Base-by-base conservation (phyloP, 2,888 invertebrate genomes). In the Tuberolachnus salignus region DNA sequence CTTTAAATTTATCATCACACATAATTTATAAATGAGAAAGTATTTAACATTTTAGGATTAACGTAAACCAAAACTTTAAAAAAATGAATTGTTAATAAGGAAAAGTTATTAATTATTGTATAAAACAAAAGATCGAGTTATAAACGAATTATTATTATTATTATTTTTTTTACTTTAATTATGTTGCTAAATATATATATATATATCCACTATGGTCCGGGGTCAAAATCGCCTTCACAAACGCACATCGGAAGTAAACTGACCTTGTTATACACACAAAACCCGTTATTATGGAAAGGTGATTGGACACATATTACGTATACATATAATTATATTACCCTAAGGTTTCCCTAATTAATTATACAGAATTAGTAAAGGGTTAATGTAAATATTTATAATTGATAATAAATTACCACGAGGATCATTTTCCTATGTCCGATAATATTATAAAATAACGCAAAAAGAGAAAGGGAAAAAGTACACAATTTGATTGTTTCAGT, bases 271-370 rank as follows among this genome's bases (percentile, higher is more conserved):
- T 59, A 34, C 21, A 51, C 34, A 51, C 23, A 61, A 69, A 78
- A 78, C 78, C 49, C 69, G 67, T 57, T 78, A 69, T 69, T 57
- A 51, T n/a, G n/a, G 8, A 59, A 78, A 75, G 75, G 67, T 46
- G 23, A 74, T 64, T 51, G 34, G 1, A 49, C 4, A 61, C 42
- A 55, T n/a, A 61, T n/a, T n/a, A 26, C 10, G 8, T 14, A n/a
- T n/a, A n/a, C n/a, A n/a, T n/a, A n/a, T n/a, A n/a, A n/a, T n/a
- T n/a, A n/a, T n/a, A 34, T 6, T 3, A 59, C 11, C 23, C 21
- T 1, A 59, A 59, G 21, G 26, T 71, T 26, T 46, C 53, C 8
- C 13, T 9, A 16, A 51, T 34, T 67, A 34, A 14, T 67, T 51
- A 1, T 49, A 49, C 11, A 34, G 14, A 8, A 26, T 44, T 19